phyloP scores from a whole-genome alignment of 92 coral and sea anemone species.

The Porites cylindrica region DNA sequence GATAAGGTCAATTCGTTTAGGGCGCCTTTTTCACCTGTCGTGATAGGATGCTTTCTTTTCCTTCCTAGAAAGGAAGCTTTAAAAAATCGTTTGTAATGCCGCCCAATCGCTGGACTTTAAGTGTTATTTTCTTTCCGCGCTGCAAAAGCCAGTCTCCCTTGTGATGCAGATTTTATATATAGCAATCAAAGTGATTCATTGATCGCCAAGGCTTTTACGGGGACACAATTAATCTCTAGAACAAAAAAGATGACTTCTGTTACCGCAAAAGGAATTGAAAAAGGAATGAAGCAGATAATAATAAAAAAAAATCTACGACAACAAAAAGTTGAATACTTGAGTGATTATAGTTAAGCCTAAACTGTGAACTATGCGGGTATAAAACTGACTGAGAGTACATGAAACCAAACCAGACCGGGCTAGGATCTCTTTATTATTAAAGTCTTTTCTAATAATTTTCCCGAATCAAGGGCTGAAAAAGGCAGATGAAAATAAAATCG shows the following conservation, averaged over 20 bases:
- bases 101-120: background rate
- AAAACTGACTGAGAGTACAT: no score
- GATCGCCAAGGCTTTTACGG: background rate
- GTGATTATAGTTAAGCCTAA: no score
- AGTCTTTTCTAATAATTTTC: no score
- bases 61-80: background rate
- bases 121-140: background rate
- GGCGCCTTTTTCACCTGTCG: constrained; percentile 3
- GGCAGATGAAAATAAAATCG: no score
- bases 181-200: background rate
- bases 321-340: background rate
- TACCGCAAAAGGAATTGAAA: background rate
- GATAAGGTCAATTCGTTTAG: background rate
- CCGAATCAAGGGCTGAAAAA: no score
- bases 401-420: no score
- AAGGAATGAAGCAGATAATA: background rate
- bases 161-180: background rate
- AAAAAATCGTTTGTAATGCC: background rate
- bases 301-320: no score
- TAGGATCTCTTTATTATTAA: no score
- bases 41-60: background rate
- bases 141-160: background rate
- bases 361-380: no score
- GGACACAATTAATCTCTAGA: background rate
- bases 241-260: background rate